Evolutionary conservation across 2,113 vertebrate species (phyloP).

Genomic region (Casuarius casuarius): DNA sequence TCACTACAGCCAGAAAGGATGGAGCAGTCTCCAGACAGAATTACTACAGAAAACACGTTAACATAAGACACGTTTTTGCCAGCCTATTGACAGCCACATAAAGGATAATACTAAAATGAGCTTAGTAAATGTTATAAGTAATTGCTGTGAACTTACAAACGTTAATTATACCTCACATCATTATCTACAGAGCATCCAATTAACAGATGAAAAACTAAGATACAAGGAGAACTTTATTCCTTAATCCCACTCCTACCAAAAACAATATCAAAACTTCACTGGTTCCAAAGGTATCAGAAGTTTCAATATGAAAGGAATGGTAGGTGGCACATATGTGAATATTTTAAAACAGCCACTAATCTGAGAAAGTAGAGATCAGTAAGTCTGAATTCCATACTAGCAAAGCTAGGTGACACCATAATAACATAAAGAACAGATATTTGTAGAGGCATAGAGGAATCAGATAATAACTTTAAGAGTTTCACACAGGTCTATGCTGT

Average conservation of each 20-base stretch:
- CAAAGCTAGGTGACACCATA: background rate
- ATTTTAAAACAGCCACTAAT: background rate
- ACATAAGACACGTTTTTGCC: background rate
- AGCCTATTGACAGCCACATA: background rate
- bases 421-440: background rate
- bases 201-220: background rate
- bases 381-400: background rate
- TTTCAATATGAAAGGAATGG: background rate
- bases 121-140: constrained; percentile 22
- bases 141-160: background rate
- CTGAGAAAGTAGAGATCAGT: background rate
- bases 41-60: background rate
- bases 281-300: background rate
- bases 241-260: background rate
- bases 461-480: background rate
- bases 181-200: background rate
- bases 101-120: constrained; percentile 39
- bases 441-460: background rate
- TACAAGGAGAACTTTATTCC: background rate
- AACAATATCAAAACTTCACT: background rate
- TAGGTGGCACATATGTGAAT: background rate
- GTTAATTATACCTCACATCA: background rate
- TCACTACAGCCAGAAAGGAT: background rate
- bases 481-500: background rate
- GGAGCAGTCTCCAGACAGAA: background rate